Evolutionary conservation across 2,113 vertebrate species (phyloP), one percentile per base, ranked within the genome.

Genomic region (Oncorhynchus gorbuscha): DNA sequence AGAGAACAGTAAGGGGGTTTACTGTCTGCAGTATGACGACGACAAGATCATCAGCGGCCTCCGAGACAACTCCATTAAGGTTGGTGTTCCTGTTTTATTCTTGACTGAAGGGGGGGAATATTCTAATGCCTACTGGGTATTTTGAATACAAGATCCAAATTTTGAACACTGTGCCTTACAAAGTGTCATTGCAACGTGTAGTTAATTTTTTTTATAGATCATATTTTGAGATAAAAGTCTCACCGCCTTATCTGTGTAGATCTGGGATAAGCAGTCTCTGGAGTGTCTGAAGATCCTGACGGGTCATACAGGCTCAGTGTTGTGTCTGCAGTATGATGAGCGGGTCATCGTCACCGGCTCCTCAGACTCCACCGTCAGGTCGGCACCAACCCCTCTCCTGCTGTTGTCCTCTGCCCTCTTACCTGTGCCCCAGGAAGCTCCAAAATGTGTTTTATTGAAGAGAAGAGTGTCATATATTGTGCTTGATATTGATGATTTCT

Each of bases 21-120:
- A 99, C 93, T 99, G 97, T 90, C 93, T 99, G 83, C 97, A 99
- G 91, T 99, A 99, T 0, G 97, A 99, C 22, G 97, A 99, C 3
- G 97, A 99, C 76, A 99, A 99, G 86, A 99, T 99, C 83, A 99
- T 99, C 91, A 99, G 97, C 85, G 97, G 97, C 92, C 94, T 99
- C 81, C 93, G 97, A 83, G 97, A 99, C 89, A 99, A 99, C 90
- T 99, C 97, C 71, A 99, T 99, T 78, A 99, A 99, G 96, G 97
- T 98, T 81, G 1, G 67, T 65, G 35, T 30, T 3, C 49, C 51
- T 18, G 55, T 28, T 28, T 66, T 3, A 28, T 5, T 14, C 14
- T 55, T 5, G 51, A 18, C 3, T 55, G 51, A 55, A 55, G 61
- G 61, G 61, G 61, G 26, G 14, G 65, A 16, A 3, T 12, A 13